Evolutionary conservation across 2,888 invertebrate genomes (phyloP), one percentile per base, ranked within the genome.

Genomic region (Dolichopus griseipennis): DNA sequence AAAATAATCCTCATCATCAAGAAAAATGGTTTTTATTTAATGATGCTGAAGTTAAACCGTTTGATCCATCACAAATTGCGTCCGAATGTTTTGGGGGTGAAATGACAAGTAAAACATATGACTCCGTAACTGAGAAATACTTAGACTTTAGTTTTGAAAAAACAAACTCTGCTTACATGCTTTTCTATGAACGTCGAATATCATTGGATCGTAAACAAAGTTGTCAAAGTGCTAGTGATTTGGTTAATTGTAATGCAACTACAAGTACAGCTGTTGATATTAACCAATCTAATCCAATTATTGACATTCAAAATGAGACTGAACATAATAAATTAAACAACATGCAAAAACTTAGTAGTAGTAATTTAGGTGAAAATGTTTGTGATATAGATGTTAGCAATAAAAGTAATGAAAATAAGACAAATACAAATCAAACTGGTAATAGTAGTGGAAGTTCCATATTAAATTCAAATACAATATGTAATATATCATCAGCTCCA

Each of bases 121-220:
- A 97, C 79, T 93, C 95, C 0, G 95, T 95, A 33, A 95, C 95
- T 10, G 97, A 97, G 76, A 96, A 96, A 79, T 97, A 95, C 79
- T 92, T 97, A 91, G 97, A 97, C 80, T 95, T 97, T 78, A 95
- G 95, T 75, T 96, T 96, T 79, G 97, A 97, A 82, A 97, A 97
- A 84, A 96, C 96, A 3, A 96, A 97, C 82, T 95, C 95, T 77
- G 97, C 97, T 1, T 97, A 97, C 81, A 97, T 97, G 97, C 79
- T 97, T 74, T 97, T 97, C 81, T 97, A 97, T 82, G 95, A 97
- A 80, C 87, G 93, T 75, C 90, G 90, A 52, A 52, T 52, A 52
- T 52, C 52, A 52, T 72, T 85, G 78, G 67, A 74, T 79, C 85
- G 74, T 84, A 84, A 74, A 81, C 83, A 2, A 75, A 76, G 70